These are phyloP conservation scores for Empidonax alnorum DNA, from an alignment of 2,113 vertebrate species.

Conservation along the genomic window DNA sequence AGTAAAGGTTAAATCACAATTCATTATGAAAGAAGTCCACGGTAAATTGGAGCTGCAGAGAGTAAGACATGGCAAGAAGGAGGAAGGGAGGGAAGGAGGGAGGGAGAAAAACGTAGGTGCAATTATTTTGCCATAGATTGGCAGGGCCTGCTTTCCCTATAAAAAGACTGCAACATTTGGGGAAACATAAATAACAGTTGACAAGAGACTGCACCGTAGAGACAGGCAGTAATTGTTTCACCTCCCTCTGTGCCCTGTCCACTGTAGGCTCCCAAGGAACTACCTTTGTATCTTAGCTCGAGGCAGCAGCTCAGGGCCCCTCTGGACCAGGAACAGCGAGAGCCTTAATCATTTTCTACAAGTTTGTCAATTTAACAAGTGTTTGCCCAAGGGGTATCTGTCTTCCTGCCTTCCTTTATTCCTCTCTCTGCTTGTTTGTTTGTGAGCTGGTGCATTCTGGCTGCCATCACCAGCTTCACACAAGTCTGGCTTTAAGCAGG, in stretches of 20 bases:
- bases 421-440: constrained; percentile 51
- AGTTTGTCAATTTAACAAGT: constrained; percentile 74
- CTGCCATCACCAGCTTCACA: constrained; percentile 8
- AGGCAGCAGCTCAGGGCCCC: constrained; percentile 62
- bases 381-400: constrained; percentile 70
- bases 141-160: constrained; percentile 36
- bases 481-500: neutral
- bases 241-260: constrained; percentile 69
- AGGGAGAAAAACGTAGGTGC: neutral
- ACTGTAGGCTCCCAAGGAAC: constrained; percentile 58
- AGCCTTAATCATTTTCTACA: constrained; percentile 72
- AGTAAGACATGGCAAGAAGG: neutral
- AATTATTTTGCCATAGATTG: constrained; percentile 62
- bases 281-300: constrained; percentile 57
- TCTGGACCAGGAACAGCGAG: constrained; percentile 59
- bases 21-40: neutral
- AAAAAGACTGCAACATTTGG: constrained; percentile 60
- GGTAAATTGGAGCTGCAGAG: neutral
- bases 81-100: neutral
- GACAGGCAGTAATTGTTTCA: constrained; percentile 70
- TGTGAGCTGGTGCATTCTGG: constrained; percentile 39
- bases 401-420: constrained; percentile 66
- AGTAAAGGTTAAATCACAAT: neutral
- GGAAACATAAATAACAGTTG: constrained; percentile 68
- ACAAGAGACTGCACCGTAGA: constrained; percentile 53